These are phyloP conservation scores for Isichthys henryi DNA, from an alignment of 2,113 vertebrate genomes.

Conservation along the genomic window DNA sequence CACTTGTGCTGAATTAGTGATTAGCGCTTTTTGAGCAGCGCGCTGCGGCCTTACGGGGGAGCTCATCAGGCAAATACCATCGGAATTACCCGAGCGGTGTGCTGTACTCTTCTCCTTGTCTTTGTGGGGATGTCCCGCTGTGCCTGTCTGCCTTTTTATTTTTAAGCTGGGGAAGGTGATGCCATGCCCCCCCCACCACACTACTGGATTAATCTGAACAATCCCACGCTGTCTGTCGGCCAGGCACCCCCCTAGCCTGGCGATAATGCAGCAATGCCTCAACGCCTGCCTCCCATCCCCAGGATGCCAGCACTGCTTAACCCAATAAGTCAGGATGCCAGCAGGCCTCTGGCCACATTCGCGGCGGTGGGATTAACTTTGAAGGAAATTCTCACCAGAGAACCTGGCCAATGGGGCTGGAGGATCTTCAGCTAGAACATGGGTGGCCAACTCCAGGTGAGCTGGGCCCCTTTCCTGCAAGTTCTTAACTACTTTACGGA, in stretches of 20 bases:
- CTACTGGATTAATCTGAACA: constrained; percentile 25
- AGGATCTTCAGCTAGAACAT: background rate
- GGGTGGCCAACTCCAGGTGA: background rate
- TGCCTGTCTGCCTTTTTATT: background rate
- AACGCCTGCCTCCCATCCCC: background rate
- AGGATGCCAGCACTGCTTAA: constrained; percentile 12
- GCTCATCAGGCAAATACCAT: constrained; percentile 33
- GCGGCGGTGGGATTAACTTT: background rate
- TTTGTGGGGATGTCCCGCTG: background rate
- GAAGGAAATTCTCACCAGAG: background rate
- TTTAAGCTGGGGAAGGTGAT: background rate
- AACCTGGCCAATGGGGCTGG: background rate
- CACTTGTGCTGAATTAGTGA: constrained; percentile 50
- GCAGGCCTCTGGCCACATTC: background rate
- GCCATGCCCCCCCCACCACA: constrained; percentile 5
- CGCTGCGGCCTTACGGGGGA: constrained; percentile 26
- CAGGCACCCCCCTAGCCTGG: background rate
- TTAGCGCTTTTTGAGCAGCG: constrained; percentile 48
- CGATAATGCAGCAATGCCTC: constrained; percentile 8
- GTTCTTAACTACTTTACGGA: background rate
- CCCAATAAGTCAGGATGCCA: background rate
- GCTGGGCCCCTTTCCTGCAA: background rate
- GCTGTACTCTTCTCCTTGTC: constrained; percentile 10
- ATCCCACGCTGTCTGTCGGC: background rate
- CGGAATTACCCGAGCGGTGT: constrained; percentile 18